phyloP scores from a whole-genome alignment of 2,113 vertebrate genomes.

The Eupsittula cactorum region DNA sequence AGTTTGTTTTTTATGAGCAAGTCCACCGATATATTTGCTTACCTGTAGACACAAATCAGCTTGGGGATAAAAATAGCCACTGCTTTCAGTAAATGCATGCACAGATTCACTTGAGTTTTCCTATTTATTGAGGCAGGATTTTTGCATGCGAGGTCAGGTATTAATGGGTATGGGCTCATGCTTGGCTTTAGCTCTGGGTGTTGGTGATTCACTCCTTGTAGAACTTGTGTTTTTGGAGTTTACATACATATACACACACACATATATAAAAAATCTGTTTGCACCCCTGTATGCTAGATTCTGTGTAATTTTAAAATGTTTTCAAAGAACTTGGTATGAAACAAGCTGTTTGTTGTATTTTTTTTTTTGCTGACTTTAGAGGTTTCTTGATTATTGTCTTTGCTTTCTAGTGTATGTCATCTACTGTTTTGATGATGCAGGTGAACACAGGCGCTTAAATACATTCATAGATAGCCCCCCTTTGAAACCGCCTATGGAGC shows the following conservation, averaged over 20 bases:
- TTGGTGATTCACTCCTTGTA: not conserved
- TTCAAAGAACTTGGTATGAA: not conserved
- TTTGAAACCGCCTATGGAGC: not conserved
- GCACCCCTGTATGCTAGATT: not conserved
- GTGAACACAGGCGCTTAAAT: not conserved
- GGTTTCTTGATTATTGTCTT: fast-evolving
- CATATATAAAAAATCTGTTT: not conserved
- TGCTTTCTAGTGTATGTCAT: not conserved
- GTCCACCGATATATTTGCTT: not conserved
- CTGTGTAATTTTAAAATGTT: not conserved
- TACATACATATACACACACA: not conserved
- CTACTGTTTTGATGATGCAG: not conserved
- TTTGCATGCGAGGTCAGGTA: not conserved
- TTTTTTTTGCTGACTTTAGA: not conserved
- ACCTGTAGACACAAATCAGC: not conserved
- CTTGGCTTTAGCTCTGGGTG: not conserved
- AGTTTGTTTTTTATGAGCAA: not conserved
- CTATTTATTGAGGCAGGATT: not conserved
- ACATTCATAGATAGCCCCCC: not conserved
- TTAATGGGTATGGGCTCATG: not conserved
- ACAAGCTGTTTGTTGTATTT: not conserved
- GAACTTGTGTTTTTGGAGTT: not conserved
- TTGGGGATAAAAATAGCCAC: not conserved
- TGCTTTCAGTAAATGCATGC: not conserved
- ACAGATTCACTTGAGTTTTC: not conserved